These are phyloP conservation scores for Micromesistius poutassou DNA, from an alignment of 2,797 vertebrate genomes.

Conservation along the genomic window DNA sequence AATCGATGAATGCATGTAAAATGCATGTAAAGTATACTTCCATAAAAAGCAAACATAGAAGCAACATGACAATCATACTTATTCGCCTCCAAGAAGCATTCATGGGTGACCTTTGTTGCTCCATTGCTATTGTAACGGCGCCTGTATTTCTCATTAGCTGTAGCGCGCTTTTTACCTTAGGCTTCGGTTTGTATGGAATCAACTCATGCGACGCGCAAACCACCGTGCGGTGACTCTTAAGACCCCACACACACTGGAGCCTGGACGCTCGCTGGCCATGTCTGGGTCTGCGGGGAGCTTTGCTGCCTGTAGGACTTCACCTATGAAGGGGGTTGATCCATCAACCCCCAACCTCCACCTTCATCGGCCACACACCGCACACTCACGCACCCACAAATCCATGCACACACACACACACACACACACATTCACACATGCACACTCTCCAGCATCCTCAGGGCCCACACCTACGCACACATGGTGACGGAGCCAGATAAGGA, in stretches of 20 bases:
- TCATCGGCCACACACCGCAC: background rate
- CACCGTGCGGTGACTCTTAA: background rate
- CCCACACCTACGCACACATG: too few relatives aligned
- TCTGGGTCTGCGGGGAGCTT: conserved; percentile 12
- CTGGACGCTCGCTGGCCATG: conserved; percentile 7
- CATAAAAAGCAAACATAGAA: background rate
- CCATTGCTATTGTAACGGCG: too few relatives aligned
- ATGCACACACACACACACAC: too few relatives aligned
- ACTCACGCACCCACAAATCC: too few relatives aligned
- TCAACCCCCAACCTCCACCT: background rate
- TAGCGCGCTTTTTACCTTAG: background rate
- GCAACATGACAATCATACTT: background rate
- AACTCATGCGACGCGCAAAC: too few relatives aligned
- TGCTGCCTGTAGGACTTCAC: conserved; percentile 16
- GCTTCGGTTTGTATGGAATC: background rate
- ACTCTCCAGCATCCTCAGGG: too few relatives aligned
- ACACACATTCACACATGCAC: background rate
- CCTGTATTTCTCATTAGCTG: background rate
- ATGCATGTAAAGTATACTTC: background rate
- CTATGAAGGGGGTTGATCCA: conserved; percentile 5
- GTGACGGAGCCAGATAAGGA: background rate
- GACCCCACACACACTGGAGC: background rate
- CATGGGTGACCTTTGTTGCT: too few relatives aligned
- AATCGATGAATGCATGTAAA: background rate
- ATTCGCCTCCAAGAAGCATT: too few relatives aligned